A percentile compares a stretch with the other conserved stretches of the same genome.
Evolutionary conservation across 1,140 invertebrate genomes (phyloP).

Genomic region (Lasioglossum baleicum): DNA sequence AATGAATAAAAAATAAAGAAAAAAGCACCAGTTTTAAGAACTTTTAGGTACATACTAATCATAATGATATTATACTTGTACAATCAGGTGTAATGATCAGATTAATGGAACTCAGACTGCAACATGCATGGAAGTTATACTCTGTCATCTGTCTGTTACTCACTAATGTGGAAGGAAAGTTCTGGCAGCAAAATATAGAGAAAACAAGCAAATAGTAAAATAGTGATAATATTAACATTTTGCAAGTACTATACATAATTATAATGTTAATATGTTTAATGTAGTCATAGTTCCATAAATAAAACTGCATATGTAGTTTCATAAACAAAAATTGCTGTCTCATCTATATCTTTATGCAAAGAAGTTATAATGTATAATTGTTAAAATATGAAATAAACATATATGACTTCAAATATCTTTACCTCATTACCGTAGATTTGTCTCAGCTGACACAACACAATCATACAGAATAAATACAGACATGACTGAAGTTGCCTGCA

Average conservation of each 20-base stretch:
- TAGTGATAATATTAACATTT: slow-evolving; percentile 58
- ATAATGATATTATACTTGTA: too few relatives aligned
- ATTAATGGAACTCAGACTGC: too few relatives aligned
- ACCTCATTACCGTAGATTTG: slow-evolving; percentile 95
- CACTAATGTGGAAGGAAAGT: slow-evolving; percentile 84
- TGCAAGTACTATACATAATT: slow-evolving; percentile 38
- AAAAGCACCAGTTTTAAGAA: too few relatives aligned
- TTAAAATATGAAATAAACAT: neutral
- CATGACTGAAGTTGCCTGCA: too few relatives aligned
- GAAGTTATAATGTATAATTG: slow-evolving; percentile 23
- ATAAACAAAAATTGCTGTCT: slow-evolving; percentile 13
- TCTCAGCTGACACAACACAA: too few relatives aligned
- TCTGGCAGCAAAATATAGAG: slow-evolving; percentile 81
- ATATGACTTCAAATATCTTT: slow-evolving; percentile 64
- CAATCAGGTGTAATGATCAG: too few relatives aligned
- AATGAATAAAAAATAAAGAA: slow-evolving; percentile 16
- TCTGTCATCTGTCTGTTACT: slow-evolving; percentile 74
- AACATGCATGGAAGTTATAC: slow-evolving; percentile 32
- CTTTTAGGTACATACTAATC: too few relatives aligned
- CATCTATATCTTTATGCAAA: slow-evolving; percentile 13
- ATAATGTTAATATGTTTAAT: slow-evolving; percentile 37
- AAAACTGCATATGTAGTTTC: slow-evolving; percentile 75
- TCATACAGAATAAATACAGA: too few relatives aligned
- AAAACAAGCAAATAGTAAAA: slow-evolving; percentile 72
- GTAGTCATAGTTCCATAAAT: slow-evolving; percentile 21